A percentile compares a stretch with the other conserved stretches of the same genome.
These are phyloP conservation scores for Rhea americana DNA, from an alignment of 2,113 vertebrate species.

Conservation along the genomic window DNA sequence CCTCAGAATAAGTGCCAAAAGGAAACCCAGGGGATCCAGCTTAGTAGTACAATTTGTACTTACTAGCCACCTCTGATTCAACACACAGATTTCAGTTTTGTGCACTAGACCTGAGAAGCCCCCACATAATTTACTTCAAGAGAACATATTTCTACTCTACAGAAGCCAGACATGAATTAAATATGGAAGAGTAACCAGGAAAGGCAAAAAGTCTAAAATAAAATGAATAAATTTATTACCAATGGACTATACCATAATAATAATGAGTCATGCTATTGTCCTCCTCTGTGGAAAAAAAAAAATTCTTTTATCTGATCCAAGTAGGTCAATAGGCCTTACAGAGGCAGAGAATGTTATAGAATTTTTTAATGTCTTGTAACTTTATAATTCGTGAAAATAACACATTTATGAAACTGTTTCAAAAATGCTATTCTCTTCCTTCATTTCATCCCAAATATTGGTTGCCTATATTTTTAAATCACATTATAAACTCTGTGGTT, in stretches of 20 bases:
- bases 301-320: background rate
- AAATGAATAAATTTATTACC: background rate
- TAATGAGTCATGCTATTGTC: background rate
- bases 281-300: background rate
- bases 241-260: background rate
- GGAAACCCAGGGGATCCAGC: background rate
- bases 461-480: background rate
- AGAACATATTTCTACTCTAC: background rate
- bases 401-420: background rate
- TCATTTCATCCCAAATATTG: background rate
- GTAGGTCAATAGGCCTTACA: background rate
- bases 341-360: background rate
- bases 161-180: background rate
- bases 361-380: background rate
- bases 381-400: background rate
- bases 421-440: background rate
- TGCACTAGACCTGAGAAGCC: background rate
- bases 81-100: background rate
- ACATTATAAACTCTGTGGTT: background rate
- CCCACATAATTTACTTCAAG: background rate
- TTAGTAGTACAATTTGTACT: background rate
- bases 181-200: background rate
- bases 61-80: background rate
- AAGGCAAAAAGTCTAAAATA: background rate
- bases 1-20: background rate